Percentiles rank a stretch among this genome's conserved stretches.
phyloP scores from a whole-genome alignment of 1,140 invertebrate genomes.

The Microplitis mediator region DNA sequence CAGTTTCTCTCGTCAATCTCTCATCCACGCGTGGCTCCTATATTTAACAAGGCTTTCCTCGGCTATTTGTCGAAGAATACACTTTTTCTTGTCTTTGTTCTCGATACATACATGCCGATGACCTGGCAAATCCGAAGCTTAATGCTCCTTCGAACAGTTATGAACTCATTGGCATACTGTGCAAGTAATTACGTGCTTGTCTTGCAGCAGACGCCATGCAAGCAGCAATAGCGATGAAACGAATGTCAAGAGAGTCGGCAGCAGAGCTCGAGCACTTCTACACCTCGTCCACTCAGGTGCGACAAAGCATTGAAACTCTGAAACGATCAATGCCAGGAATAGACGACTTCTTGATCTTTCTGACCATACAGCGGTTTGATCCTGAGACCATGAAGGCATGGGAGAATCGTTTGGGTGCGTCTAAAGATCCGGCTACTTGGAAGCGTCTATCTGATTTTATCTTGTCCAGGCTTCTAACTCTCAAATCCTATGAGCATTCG shows the following conservation, averaged over 20 bases:
- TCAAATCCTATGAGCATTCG: background rate
- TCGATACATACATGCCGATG: no score
- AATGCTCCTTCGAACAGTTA: no score
- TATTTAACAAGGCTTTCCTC: no score
- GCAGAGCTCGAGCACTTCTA: constrained; percentile 27
- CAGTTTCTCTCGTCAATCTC: no score
- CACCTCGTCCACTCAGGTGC: constrained; percentile 20
- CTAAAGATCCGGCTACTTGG: constrained; percentile 23
- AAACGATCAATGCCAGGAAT: constrained; percentile 23
- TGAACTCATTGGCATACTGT: no score
- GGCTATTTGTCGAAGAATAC: no score
- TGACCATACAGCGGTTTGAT: constrained; percentile 22
- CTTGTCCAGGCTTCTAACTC: background rate
- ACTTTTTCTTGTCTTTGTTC: no score
- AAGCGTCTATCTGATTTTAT: background rate
- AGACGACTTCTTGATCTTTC: constrained; percentile 27
- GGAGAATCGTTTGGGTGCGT: constrained; percentile 27
- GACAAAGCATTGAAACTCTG: constrained; percentile 25
- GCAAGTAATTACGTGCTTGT: no score
- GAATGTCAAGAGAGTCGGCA: constrained; percentile 25
- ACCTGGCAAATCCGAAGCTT: no score
- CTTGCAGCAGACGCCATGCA: no score
- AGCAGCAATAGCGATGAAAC: no score
- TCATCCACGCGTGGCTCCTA: no score
- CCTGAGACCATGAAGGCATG: constrained; percentile 25